Evolutionary conservation across 2,113 vertebrate genomes (phyloP), one percentile per base, ranked within the genome.

Genomic region (Antidorcas marsupialis): DNA sequence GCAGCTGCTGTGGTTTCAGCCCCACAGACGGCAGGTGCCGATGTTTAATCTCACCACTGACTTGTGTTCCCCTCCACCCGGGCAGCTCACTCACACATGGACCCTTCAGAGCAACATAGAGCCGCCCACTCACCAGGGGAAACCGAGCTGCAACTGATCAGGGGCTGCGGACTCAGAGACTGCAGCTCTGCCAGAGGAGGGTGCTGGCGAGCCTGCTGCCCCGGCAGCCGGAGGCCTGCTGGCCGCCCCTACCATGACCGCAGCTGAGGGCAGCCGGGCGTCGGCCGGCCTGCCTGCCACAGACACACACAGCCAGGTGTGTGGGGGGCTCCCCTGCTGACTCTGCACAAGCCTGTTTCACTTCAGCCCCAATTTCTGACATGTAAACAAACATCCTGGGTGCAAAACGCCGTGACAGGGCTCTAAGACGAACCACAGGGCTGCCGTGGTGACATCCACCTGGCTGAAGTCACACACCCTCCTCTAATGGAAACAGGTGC

Each of bases 381-480:
- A 23, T 21, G 43, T 82, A 52, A n/a, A 52, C 17, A 52, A 13
- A 53, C 79, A 52, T 25, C 79, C 50, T 36, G 50, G 11, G 7
- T 4, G 11, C 79, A 53, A 8, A 33, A 8, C 1, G 0, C 33
- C 2, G 3, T 36, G 79, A 53, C 6, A 0, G 30, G 6, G 6
- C 50, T 36, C 30, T 4, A 36, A 1, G 19, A 53, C 2, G 6
- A 19, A 25, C 50, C 0, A 0, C 30, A 21, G 45, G 6, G 19
- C 33, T n/a, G 50, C 30, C 30, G 1, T 33, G 30, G 19, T 13
- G 47, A 33, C 2, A 6, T 23, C 79, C 19, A 2, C 19, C 30
- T 14, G 33, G 50, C 50, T n/a, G 30, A n/a, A 23, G 50, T 1
- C 79, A 7, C 1, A 12, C 79, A 53, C 6, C 79, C 79, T 53